Conservation (phyloP, 2,888 invertebrate genomes). For the Erpobdella octoculata region DNA sequence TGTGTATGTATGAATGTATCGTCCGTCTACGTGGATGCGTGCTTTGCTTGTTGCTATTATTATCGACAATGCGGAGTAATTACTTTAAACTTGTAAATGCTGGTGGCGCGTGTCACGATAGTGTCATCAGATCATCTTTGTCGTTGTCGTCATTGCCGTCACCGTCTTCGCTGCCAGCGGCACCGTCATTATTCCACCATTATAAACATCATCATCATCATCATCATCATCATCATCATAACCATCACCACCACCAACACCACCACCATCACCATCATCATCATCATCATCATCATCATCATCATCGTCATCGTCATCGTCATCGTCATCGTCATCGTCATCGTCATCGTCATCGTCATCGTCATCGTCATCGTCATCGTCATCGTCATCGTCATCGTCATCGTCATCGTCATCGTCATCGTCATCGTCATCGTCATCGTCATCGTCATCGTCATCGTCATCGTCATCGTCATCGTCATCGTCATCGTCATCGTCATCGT, state of each 20-base stretch:
- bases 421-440: background rate
- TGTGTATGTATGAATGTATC: too few relatives aligned
- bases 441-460: background rate
- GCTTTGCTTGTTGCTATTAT: too few relatives aligned
- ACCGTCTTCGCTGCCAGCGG: background rate
- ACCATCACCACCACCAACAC: background rate
- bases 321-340: background rate
- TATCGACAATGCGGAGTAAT: background rate
- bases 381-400: background rate
- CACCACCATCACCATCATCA: background rate
- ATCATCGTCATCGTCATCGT: background rate
- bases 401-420: background rate
- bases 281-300: background rate
- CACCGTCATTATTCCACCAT: background rate
- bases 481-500: background rate
- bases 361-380: background rate
- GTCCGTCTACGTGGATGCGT: too few relatives aligned
- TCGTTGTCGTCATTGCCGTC: background rate
- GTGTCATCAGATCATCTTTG: background rate
- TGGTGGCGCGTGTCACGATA: too few relatives aligned
- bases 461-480: background rate
- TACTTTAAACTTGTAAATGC: background rate
- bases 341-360: background rate
- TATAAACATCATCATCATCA: background rate
- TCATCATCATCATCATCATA: background rate